These are phyloP conservation scores for Drosophila bocqueti DNA, from an alignment of 1,140 invertebrate species.

Conservation along the genomic window DNA sequence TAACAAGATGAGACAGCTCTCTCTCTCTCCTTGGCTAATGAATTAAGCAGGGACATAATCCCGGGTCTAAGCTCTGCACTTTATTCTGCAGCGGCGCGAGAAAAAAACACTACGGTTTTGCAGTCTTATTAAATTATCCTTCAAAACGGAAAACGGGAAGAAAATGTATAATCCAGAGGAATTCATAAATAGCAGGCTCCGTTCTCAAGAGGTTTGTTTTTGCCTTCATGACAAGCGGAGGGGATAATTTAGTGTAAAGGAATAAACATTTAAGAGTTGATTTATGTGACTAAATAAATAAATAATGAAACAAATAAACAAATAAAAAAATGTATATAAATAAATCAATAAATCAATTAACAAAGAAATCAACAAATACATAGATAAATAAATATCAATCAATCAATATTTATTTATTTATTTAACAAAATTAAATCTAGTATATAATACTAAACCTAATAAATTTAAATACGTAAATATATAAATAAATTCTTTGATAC, in stretches of 20 bases:
- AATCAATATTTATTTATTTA: too few species aligned
- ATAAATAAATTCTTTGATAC: too few species aligned
- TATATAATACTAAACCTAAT: too few species aligned
- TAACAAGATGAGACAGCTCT: conserved; percentile 1
- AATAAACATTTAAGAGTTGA: background rate
- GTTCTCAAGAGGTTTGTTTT: background rate
- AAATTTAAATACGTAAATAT: too few species aligned
- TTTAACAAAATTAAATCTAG: too few species aligned
- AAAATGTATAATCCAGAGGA: background rate
- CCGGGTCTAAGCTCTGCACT: conserved; percentile 3
- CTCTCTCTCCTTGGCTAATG: conserved; percentile 5
- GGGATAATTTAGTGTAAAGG: background rate
- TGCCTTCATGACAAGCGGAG: background rate
- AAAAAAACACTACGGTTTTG: background rate
- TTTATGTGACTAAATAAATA: background rate
- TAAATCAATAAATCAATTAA: too few species aligned
- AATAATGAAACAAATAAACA: background rate
- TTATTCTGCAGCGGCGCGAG: conserved; percentile 1
- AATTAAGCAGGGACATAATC: conserved; percentile 24
- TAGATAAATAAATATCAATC: too few species aligned
- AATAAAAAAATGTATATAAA: background rate
- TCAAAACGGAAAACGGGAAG: background rate
- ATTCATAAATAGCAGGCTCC: background rate
- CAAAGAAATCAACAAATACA: too few species aligned
- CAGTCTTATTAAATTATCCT: conserved; percentile 4